Evolutionary conservation across 2,888 invertebrate species (phyloP), one percentile per base, ranked within the genome.

Genomic region (Dioctria rufipes): DNA sequence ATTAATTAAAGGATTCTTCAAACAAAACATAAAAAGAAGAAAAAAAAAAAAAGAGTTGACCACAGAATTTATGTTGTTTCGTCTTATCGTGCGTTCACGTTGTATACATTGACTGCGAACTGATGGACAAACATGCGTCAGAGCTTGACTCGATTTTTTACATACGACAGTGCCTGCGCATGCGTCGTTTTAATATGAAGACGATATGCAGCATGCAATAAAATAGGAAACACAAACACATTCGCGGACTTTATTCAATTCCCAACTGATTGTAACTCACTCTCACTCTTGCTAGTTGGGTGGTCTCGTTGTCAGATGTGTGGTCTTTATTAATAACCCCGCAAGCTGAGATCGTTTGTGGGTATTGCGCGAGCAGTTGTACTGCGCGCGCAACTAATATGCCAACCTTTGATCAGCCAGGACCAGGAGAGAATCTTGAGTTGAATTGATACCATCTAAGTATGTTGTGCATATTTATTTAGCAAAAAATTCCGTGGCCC

Each of bases 251-350:
- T 63, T 37, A 37, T 66, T 46, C 43, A 42, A 43, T 66, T 46
- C 66, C 43, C 43, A 66, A 43, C 79, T 51, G 79, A 79, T 79
- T 67, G 60, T 60, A 69, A 60, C 79, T 79, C 67, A 67, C 67
- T 79, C 67, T 54, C 60, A 58, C 67, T 79, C 84, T 82, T 43
- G 82, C 83, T 80, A 86, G 84, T 87, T 88, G 88, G 88, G 88
- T 89, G 88, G 88, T 89, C 88, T 85, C 66, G 85, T 86, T 88
- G 86, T 88, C 87, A 87, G 88, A 88, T 88, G 88, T 88, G 88
- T 88, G 88, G 88, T 88, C 88, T 88, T 88, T 89, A 89, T 88
- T 88, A 88, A 88, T 88, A 88, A 88, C 80, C 81, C 79, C 80
- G 65, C 81, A 54, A 63, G 61, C 77, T 43, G 61, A 39, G 49